Evolutionary conservation across 2,113 vertebrate species (phyloP).

Genomic region (Chionodraco myersi): DNA sequence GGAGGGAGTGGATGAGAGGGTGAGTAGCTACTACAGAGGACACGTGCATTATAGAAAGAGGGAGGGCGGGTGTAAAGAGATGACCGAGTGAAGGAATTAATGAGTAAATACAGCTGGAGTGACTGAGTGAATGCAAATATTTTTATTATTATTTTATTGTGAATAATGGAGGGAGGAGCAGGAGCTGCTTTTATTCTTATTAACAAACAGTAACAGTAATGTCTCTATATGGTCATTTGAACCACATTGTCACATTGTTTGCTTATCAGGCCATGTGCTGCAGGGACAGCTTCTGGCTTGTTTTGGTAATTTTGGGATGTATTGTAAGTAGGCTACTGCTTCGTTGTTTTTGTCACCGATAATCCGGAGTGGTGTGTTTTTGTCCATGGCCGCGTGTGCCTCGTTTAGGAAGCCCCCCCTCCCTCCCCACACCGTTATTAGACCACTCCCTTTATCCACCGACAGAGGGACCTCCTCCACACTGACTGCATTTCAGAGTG

Average conservation of each 20-base stretch:
- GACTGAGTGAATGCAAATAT: constrained; percentile 23
- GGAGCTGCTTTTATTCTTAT: not conserved
- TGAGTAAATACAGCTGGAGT: constrained; percentile 5
- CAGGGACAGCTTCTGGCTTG: not conserved
- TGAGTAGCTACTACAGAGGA: constrained; percentile 31
- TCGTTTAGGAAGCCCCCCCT: constrained; percentile 26
- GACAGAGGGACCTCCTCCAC: constrained; percentile 64
- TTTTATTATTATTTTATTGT: not conserved
- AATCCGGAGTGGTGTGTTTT: constrained; percentile 13
- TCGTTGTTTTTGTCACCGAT: constrained; percentile 35
- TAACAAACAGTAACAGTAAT: not conserved
- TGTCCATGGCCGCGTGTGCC: constrained; percentile 34
- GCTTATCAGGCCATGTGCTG: not conserved
- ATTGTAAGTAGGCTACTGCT: not conserved
- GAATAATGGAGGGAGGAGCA: not conserved
- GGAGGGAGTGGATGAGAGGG: constrained; percentile 37
- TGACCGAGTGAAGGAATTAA: constrained; percentile 38
- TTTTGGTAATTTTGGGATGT: not conserved
- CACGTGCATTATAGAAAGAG: constrained; percentile 22
- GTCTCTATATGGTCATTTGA: not conserved
- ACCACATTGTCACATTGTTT: constrained; percentile 43
- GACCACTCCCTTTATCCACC: constrained; percentile 64
- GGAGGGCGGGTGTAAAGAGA: not conserved
- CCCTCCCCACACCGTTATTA: not conserved
- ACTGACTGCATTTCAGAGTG: constrained; percentile 1